Evolutionary conservation across 2,797 vertebrate genomes (phyloP).

Genomic region (Sebastes variabilis): DNA sequence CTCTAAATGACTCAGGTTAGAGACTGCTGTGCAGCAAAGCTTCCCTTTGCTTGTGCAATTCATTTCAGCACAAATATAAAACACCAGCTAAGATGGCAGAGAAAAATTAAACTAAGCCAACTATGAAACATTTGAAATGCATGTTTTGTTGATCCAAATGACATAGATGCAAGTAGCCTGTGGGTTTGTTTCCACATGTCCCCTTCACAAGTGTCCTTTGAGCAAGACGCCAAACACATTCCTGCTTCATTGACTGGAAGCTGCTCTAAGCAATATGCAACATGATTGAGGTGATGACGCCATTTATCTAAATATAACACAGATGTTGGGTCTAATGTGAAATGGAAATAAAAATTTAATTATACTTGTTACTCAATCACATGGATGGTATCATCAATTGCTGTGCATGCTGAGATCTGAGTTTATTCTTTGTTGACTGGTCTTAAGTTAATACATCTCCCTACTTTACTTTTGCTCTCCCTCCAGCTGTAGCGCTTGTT

Average conservation of each 20-base stretch:
- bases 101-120: conserved; percentile 17
- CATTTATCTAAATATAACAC: too few relatives aligned
- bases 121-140: not conserved
- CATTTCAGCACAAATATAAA: conserved; percentile 33
- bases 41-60: conserved; percentile 44
- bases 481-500: not conserved
- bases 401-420: not conserved
- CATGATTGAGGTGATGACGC: not conserved
- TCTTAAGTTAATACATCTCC: not conserved
- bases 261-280: not conserved
- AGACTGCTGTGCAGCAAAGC: conserved; percentile 66
- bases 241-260: not conserved
- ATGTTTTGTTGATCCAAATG: not conserved
- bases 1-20: conserved; percentile 78
- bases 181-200: not conserved
- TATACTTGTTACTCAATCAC: not conserved
- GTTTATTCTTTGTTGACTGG: not conserved
- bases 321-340: not conserved
- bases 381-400: not conserved
- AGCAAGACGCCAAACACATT: not conserved
- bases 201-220: not conserved
- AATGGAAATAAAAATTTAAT: not conserved
- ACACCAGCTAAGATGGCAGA: not conserved
- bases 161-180: not conserved
- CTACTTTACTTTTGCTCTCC: not conserved